Conservation (phyloP, 2,113 vertebrate genomes). For the Pteruthius melanotis region DNA sequence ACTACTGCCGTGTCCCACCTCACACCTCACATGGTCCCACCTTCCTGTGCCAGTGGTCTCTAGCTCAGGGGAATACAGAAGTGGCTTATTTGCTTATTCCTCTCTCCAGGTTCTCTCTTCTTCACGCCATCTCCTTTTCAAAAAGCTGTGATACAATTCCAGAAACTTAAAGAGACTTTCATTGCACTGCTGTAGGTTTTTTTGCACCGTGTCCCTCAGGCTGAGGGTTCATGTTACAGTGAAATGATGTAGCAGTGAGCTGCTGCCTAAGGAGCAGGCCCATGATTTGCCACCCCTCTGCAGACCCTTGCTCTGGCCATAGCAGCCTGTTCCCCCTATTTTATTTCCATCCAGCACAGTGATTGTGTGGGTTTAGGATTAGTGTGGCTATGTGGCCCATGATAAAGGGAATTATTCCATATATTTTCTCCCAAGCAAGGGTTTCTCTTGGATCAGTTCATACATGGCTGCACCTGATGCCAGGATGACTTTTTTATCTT, state of each 20-base stretch:
- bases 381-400: not conserved
- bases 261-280: not conserved
- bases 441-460: not conserved
- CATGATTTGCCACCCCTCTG: not conserved
- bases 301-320: not conserved
- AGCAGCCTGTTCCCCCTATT: not conserved
- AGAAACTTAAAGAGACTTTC: not conserved
- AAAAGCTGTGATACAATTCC: not conserved
- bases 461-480: not conserved
- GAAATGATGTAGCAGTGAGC: not conserved
- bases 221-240: not conserved
- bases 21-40: not conserved
- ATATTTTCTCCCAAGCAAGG: not conserved
- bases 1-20: accelerated
- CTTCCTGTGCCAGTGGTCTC: not conserved
- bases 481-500: too few relatives aligned
- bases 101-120: not conserved
- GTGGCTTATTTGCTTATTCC: not conserved
- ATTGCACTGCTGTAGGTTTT: not conserved
- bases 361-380: not conserved
- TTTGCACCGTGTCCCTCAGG: not conserved
- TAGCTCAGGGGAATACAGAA: not conserved
- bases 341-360: not conserved
- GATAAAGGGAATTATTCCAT: not conserved
- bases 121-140: not conserved